Percentiles rank a stretch among this genome's conserved stretches.
Conservation (phyloP, 2,888 invertebrate species). For the Nomada lathburiana region DNA sequence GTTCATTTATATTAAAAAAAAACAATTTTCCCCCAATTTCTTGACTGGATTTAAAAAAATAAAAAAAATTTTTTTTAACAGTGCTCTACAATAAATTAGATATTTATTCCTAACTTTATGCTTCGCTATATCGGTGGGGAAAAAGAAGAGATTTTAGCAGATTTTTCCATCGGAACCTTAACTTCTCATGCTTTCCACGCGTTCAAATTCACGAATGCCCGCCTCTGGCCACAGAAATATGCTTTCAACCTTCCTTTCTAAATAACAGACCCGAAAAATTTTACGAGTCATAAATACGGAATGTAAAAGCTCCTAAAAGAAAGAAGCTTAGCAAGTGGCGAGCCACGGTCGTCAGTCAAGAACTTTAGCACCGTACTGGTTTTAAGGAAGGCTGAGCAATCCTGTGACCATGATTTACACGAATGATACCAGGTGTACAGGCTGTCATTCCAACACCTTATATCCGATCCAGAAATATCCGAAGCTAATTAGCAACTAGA, state of each 20-base stretch:
- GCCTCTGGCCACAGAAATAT: background rate
- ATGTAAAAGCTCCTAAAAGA: constrained; percentile 8
- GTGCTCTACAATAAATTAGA: too few relatives aligned
- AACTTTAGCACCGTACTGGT: background rate
- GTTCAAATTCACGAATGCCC: background rate
- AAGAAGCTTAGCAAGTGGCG: background rate
- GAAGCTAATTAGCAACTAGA: background rate
- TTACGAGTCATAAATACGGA: constrained; percentile 5
- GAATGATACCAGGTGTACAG: background rate
- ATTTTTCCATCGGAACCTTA: background rate
- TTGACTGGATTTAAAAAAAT: too few relatives aligned
- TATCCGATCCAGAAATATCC: background rate
- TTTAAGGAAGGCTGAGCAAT: background rate
- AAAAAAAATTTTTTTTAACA: too few relatives aligned
- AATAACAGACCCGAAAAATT: background rate
- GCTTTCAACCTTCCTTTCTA: background rate
- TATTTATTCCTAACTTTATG: too few relatives aligned
- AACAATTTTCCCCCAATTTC: too few relatives aligned
- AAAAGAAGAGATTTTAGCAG: background rate
- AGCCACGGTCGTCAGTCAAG: background rate
- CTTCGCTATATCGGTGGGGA: too few relatives aligned
- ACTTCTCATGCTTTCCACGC: background rate
- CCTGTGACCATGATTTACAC: background rate
- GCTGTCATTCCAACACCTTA: background rate
- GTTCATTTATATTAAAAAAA: too few relatives aligned